These are phyloP conservation scores for Halcyon leucocephala DNA, from an alignment of 2,797 vertebrate genomes.

Conservation along the genomic window DNA sequence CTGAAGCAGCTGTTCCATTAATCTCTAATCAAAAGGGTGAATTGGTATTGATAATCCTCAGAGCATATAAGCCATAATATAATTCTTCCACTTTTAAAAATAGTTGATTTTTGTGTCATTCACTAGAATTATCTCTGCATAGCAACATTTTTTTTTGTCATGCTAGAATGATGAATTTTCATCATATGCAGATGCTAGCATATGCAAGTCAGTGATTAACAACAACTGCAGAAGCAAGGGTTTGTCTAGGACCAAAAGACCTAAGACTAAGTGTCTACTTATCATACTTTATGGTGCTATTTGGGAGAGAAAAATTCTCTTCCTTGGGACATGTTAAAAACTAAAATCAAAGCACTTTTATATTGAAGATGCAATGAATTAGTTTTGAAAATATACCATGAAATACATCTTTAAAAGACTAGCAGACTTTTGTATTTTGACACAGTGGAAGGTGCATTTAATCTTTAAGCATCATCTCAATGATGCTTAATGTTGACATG, in stretches of 20 bases:
- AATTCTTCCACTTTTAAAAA: constrained; percentile 6
- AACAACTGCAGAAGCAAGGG: background rate
- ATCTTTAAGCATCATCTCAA: background rate
- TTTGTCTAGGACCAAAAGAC: background rate
- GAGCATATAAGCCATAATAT: background rate
- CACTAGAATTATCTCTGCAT: background rate
- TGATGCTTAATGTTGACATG: background rate
- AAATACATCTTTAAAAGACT: background rate
- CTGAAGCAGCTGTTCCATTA: background rate
- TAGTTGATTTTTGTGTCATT: background rate
- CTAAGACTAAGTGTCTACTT: background rate
- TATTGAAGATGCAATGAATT: background rate
- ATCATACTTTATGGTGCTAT: background rate
- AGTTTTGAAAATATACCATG: background rate
- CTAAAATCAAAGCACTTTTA: background rate
- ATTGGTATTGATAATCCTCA: constrained; percentile 3
- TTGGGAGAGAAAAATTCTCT: background rate
- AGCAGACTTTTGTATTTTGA: background rate
- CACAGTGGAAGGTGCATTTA: background rate
- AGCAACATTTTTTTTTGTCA: background rate
- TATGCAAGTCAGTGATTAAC: background rate
- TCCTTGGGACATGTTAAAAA: background rate
- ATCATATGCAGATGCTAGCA: background rate
- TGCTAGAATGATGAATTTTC: constrained; percentile 29
- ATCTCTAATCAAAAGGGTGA: background rate